A percentile compares a stretch with the other conserved stretches of the same genome.
phyloP scores from a whole-genome alignment of 2,888 invertebrate species.

The Tineola bisselliella region DNA sequence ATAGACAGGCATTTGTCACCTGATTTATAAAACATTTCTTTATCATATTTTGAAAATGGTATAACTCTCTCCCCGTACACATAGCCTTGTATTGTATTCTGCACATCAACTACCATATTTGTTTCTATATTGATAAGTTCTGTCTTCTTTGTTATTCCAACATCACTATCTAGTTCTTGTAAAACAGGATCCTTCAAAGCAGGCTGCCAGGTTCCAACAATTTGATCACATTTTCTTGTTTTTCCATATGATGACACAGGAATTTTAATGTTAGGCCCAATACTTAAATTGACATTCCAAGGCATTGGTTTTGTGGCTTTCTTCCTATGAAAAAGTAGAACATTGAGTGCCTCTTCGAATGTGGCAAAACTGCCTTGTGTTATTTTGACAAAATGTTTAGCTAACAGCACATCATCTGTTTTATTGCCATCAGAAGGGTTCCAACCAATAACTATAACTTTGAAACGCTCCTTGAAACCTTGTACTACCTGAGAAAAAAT shows the following conservation, averaged over 20 bases:
- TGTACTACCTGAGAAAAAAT: conserved; percentile 45
- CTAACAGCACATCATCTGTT: conserved; percentile 34
- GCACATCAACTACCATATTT: conserved; percentile 55
- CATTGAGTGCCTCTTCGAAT: conserved; percentile 69
- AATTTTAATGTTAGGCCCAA: conserved; percentile 69
- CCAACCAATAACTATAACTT: conserved; percentile 72
- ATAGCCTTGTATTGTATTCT: conserved; percentile 66
- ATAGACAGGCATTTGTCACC: conserved; percentile 72
- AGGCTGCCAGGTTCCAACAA: conserved; percentile 42
- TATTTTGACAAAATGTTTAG: conserved; percentile 45
- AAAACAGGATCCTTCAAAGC: conserved; percentile 47
- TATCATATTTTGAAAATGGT: conserved; percentile 67
- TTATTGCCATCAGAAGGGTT: conserved; percentile 45
- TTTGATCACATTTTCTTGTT: conserved; percentile 58
- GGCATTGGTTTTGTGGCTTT: conserved; percentile 57
- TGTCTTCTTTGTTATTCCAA: conserved; percentile 37
- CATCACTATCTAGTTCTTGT: conserved; percentile 41
- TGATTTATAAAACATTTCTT: conserved; percentile 65
- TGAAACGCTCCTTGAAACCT: conserved; percentile 65
- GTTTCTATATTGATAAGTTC: conserved; percentile 51
- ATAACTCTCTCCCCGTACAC: conserved; percentile 71
- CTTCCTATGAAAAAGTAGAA: conserved; percentile 66
- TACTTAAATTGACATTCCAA: conserved; percentile 73
- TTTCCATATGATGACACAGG: conserved; percentile 67
- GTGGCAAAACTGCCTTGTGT: conserved; percentile 57